Base-by-base conservation (phyloP, 2,113 vertebrate genomes). In the Acrocephalus kingi region DNA sequence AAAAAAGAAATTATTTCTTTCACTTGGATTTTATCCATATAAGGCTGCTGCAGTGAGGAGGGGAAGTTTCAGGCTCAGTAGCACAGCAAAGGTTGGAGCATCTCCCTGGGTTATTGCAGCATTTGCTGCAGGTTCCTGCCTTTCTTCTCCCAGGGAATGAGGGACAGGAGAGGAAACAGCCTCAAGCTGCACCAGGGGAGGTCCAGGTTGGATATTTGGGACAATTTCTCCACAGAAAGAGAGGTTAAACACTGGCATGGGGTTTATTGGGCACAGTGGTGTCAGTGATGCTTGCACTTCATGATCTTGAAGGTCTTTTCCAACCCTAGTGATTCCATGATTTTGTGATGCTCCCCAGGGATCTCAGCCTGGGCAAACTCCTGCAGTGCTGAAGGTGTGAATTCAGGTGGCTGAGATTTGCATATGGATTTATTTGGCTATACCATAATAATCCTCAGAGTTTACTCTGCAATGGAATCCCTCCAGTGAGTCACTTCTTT, bases 341-440 rank as follows among this genome's bases (percentile, higher is more conserved):
- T 39, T 37, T 52, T 10, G 15, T 48, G 31, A 2, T 25, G 3
- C 8, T 35, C 21, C 3, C 2, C 15, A 7, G 43, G 31, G n/a
- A 20, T 61, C 62, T 23, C 39, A 84, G 21, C 35, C 27, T 19
- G 72, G n/a, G 7, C 48, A 48, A 63, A 15, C 14, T 19, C 41
- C 18, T 27, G 24, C 18, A n/a, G 55, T 1, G 5, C n/a, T 39
- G 25, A n/a, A 20, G 66, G n/a, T 0, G 0, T 8, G 37, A 49
- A n/a, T 66, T 10, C 33, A 64, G 9, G 11, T 20, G 37, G 43
- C 22, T 49, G 10, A 45, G 62, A 28, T 51, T 41, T 68, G 24
- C 30, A 9, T 31, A 3, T 22, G 43, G 55, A 10, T 46, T 33
- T 20, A 1, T 51, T 48, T 62, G 51, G 43, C 27, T 21, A 6